These are phyloP conservation scores for Epicauta chinensis DNA, from an alignment of 1,140 invertebrate genomes.

Conservation along the genomic window DNA sequence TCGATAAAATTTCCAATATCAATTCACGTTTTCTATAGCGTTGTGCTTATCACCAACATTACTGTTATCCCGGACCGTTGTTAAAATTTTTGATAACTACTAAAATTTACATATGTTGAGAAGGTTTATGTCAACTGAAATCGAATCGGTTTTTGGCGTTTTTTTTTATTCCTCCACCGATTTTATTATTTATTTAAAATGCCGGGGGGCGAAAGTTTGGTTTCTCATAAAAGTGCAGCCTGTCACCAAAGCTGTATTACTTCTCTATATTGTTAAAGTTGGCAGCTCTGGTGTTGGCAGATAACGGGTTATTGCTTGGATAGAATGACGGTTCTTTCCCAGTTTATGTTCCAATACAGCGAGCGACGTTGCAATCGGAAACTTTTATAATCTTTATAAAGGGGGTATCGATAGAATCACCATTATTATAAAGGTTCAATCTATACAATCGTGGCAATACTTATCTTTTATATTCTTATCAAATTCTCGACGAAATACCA, in stretches of 20 bases:
- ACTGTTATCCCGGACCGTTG: too few species aligned
- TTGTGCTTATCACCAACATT: too few species aligned
- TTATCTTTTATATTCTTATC: slow-evolving; percentile 5
- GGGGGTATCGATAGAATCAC: slow-evolving; percentile 10
- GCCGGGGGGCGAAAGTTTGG: too few species aligned
- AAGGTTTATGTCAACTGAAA: too few species aligned
- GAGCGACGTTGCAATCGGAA: slow-evolving; percentile 3
- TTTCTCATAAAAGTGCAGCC: slow-evolving; percentile 19
- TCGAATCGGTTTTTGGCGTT: too few species aligned
- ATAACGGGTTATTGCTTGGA: slow-evolving; percentile 22
- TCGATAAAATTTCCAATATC: too few species aligned
- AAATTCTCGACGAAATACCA: too few species aligned
- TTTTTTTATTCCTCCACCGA: too few species aligned
- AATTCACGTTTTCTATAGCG: too few species aligned
- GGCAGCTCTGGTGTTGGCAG: slow-evolving; percentile 16
- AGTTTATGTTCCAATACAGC: slow-evolving; percentile 10
- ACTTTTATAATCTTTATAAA: slow-evolving; percentile 15
- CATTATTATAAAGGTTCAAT: not conserved
- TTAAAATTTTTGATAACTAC: too few species aligned
- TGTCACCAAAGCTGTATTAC: slow-evolving; percentile 18
- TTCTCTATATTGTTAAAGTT: slow-evolving; percentile 20
- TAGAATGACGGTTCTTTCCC: slow-evolving; percentile 9
- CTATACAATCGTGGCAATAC: slow-evolving; percentile 3
- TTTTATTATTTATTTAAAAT: too few species aligned
- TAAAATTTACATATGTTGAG: too few species aligned